A percentile compares a stretch with the other conserved stretches of the same genome.
These are phyloP conservation scores for Tiphia femorata DNA, from an alignment of 2,888 invertebrate genomes.

Conservation along the genomic window DNA sequence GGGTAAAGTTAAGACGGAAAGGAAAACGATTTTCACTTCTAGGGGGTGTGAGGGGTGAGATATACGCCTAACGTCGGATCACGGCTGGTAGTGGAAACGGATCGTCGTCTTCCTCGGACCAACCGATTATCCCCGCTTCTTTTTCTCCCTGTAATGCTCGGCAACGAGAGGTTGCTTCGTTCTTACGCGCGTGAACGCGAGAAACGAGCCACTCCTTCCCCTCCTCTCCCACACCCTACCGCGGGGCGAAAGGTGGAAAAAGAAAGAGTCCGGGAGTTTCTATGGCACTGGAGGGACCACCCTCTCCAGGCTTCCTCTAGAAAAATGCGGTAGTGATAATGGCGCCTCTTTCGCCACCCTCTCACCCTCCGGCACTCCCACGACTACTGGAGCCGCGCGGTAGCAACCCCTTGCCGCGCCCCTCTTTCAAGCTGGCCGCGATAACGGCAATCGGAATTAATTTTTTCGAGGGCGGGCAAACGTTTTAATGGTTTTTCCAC, in stretches of 20 bases:
- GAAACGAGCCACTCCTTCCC: not conserved
- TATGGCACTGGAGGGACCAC: constrained; percentile 7
- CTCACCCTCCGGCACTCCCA: not conserved
- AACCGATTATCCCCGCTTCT: not conserved
- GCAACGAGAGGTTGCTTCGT: constrained; percentile 2
- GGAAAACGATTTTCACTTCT: no score
- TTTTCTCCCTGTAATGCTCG: not conserved
- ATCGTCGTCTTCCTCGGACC: no score
- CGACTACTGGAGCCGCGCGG: not conserved
- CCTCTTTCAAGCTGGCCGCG: constrained; percentile 31
- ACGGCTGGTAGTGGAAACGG: no score
- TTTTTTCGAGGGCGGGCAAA: constrained; percentile 52
- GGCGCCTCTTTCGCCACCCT: constrained; percentile 17
- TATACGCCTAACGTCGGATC: no score
- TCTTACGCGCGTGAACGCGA: not conserved
- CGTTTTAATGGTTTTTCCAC: constrained; percentile 52
- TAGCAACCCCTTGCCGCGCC: constrained; percentile 1
- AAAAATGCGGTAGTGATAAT: constrained; percentile 37
- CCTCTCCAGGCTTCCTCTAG: no score
- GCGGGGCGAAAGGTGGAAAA: constrained; percentile 2
- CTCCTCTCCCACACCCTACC: not conserved
- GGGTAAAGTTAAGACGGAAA: no score
- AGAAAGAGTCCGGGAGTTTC: constrained; percentile 1
- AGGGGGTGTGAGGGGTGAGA: no score
- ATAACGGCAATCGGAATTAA: constrained; percentile 59